Evolutionary conservation across 2,888 invertebrate species (phyloP), one percentile per base, ranked within the genome.

Genomic region (Allolobophora icterica): DNA sequence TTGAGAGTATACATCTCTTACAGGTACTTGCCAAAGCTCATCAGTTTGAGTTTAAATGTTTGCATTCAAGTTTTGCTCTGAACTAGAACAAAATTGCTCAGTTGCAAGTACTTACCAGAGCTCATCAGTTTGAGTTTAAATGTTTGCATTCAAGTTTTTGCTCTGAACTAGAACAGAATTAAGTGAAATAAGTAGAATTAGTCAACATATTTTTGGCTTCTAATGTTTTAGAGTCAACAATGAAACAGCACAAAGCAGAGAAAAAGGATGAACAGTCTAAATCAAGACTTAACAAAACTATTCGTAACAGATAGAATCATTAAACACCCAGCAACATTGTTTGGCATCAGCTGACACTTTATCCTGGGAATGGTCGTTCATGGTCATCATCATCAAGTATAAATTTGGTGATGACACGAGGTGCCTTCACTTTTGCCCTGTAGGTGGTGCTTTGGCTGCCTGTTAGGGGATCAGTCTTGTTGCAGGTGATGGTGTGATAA

Each of bases 401-500:
- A 21, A 90, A 90, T 38, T 35, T 90, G 34, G 90, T 58, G 71
- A 90, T 35, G 52, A 90, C 90, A 38, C 71, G 45, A 34, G 90
- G 90, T 30, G 90, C 90, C 24, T 58, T 38, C 4, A 90, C 90
- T 45, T 71, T 38, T 15, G 90, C 90, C 30, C 90, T 52, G 90
- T 90, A 90, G n/a, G 58, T 58, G 30, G 90, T 90, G 58, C 71
- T 71, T 30, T 58, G 38, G 34, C 35, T 45, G 30, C 90, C 90
- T 17, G 90, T 90, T 33, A 58, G 35, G 17, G 90, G 52, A 35
- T 90, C 71, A 24, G 21, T 38, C 71, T 90, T 58, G 52, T 35
- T 90, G 35, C 90, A 90, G 34, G 52, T 90, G 35, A 90, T 90
- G n/a, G 35, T 52, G 90, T 90, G 90, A 33, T 58, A 58, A 33